Conservation (phyloP, 1,140 invertebrate species). For the Araneus ventricosus region DNA sequence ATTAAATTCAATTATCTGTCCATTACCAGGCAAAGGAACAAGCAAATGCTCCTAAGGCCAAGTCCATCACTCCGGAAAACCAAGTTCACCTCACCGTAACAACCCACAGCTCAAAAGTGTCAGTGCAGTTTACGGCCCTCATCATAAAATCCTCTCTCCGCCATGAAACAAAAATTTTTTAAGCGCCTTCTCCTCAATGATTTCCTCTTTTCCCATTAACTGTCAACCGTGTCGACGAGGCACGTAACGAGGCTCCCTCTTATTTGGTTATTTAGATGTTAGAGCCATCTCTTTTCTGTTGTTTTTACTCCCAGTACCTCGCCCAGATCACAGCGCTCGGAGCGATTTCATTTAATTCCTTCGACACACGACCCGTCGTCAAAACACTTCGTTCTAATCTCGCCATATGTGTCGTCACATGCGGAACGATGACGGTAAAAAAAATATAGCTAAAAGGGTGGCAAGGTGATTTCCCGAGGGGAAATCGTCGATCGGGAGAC, state of each 20-base stretch:
- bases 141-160: neutral
- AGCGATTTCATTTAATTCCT: neutral
- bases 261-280: slow-evolving; percentile 6
- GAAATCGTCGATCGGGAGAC: neutral
- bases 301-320: neutral
- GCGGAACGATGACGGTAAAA: neutral
- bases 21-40: neutral
- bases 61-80: neutral
- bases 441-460: neutral
- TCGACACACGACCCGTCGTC: neutral
- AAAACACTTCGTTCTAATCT: neutral
- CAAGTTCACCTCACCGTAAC: neutral
- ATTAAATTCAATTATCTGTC: neutral
- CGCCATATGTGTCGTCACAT: neutral
- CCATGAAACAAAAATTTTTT: neutral
- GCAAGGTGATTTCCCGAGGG: neutral
- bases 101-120: neutral
- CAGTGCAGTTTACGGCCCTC: neutral
- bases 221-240: slow-evolving; percentile 1
- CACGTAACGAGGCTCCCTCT: neutral
- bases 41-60: neutral
- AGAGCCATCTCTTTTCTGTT: neutral
- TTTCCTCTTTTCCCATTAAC: neutral
- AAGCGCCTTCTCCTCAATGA: neutral
- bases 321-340: neutral